These are phyloP conservation scores for Nesometra sesokonis DNA, from an alignment of 35 echinoderm and acorn worm species.

Conservation along the genomic window DNA sequence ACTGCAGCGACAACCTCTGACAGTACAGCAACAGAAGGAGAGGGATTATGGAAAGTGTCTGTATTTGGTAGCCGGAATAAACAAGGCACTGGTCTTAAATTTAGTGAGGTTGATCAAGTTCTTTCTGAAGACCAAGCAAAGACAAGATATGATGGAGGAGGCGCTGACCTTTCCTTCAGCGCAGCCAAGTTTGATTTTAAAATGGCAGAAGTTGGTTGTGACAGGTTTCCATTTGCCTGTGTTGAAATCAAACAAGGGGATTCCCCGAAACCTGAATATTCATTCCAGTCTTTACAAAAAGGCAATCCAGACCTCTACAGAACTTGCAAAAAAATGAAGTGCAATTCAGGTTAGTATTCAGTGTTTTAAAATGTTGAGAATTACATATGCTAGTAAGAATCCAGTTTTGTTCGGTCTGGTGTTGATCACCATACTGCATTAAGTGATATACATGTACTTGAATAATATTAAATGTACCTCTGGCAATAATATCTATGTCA, in stretches of 20 bases:
- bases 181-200: neutral
- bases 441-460: too few relatives aligned
- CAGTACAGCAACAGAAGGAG: slow-evolving; percentile 3
- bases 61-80: slow-evolving; percentile 60
- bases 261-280: slow-evolving; percentile 6
- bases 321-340: neutral
- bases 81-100: slow-evolving; percentile 58
- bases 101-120: slow-evolving; percentile 49
- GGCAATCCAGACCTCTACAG: neutral
- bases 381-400: too few relatives aligned
- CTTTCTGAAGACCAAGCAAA: neutral
- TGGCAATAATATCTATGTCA: too few relatives aligned
- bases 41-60: slow-evolving; percentile 60
- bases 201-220: slow-evolving; percentile 11
- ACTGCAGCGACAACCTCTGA: neutral
- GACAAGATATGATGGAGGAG: neutral
- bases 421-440: too few relatives aligned
- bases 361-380: too few relatives aligned
- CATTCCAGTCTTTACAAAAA: neutral
- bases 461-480: too few relatives aligned
- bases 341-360: neutral
- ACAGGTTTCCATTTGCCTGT: slow-evolving; percentile 2
- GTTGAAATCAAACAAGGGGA: neutral
- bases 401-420: too few relatives aligned
- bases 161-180: neutral